A percentile compares a stretch with the other conserved stretches of the same genome.
These are phyloP conservation scores for Sphaerodactylus townsendi DNA, from an alignment of 2,113 vertebrate genomes.

Conservation along the genomic window DNA sequence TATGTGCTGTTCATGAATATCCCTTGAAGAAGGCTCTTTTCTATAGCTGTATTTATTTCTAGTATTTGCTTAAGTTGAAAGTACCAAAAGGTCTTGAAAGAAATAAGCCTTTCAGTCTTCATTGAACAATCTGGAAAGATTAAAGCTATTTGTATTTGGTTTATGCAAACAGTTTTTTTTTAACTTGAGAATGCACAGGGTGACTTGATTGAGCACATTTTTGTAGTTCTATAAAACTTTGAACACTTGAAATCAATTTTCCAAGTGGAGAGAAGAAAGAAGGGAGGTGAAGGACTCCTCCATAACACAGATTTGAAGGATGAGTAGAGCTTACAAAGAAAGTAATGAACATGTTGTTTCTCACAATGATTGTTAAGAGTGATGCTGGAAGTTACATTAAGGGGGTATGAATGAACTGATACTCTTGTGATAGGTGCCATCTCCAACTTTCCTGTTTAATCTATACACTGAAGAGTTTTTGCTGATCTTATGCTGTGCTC, in stretches of 20 bases:
- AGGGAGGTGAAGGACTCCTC: background rate
- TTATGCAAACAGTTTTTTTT: background rate
- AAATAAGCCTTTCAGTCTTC: background rate
- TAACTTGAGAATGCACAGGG: background rate
- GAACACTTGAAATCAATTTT: background rate
- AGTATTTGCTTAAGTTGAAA: background rate
- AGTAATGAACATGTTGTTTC: background rate
- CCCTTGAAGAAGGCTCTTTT: background rate
- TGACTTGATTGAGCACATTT: background rate
- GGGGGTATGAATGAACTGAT: background rate
- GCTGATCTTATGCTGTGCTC: slow-evolving; percentile 6
- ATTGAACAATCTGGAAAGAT: background rate
- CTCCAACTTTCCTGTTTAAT: background rate
- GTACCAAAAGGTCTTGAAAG: background rate
- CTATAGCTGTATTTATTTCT: background rate
- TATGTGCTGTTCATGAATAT: background rate
- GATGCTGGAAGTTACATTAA: background rate
- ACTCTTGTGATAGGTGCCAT: background rate
- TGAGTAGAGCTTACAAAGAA: slow-evolving; percentile 33
- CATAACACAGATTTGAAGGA: background rate
- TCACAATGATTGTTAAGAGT: background rate
- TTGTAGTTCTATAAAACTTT: background rate
- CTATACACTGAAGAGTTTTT: background rate
- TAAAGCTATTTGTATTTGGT: background rate
- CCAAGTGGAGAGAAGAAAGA: background rate